Conservation (phyloP, 1,140 invertebrate genomes). For the Zophobas atratus region DNA sequence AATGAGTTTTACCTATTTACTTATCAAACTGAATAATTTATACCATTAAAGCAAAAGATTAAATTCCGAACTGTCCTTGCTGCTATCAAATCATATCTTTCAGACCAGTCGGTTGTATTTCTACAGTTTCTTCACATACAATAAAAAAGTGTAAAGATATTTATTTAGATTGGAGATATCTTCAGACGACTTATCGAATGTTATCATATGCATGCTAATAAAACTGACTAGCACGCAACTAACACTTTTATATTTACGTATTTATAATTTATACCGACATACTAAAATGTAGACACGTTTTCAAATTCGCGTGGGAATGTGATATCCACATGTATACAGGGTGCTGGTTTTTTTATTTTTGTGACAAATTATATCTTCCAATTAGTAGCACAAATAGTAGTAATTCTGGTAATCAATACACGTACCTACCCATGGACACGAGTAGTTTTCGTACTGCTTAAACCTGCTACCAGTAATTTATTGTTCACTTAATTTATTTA, state of each 20-base stretch:
- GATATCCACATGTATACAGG: too few relatives aligned
- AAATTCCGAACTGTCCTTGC: slow-evolving; percentile 59
- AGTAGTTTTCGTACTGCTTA: too few relatives aligned
- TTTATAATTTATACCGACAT: slow-evolving; percentile 44
- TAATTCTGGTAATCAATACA: too few relatives aligned
- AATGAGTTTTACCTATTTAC: slow-evolving; percentile 62
- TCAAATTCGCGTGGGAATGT: too few relatives aligned
- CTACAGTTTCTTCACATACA: slow-evolving; percentile 46
- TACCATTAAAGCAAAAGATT: slow-evolving; percentile 60
- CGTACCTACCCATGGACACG: too few relatives aligned
- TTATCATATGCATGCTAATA: slow-evolving; percentile 61
- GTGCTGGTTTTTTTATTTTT: slow-evolving; percentile 1
- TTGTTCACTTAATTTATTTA: neutral
- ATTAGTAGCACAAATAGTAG: too few relatives aligned
- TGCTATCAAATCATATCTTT: slow-evolving; percentile 60
- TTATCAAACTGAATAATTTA: slow-evolving; percentile 62
- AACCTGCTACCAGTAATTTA: neutral
- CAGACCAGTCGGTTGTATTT: slow-evolving; percentile 57
- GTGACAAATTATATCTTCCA: neutral
- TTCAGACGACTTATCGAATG: slow-evolving; percentile 55
- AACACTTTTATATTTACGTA: slow-evolving; percentile 52
- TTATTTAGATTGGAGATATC: slow-evolving; percentile 58
- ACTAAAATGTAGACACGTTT: slow-evolving; percentile 1
- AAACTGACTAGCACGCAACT: slow-evolving; percentile 55
- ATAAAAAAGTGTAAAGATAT: slow-evolving; percentile 56